These are phyloP conservation scores for Drosophila ustulata DNA, from an alignment of 2,888 invertebrate genomes.

Conservation along the genomic window DNA sequence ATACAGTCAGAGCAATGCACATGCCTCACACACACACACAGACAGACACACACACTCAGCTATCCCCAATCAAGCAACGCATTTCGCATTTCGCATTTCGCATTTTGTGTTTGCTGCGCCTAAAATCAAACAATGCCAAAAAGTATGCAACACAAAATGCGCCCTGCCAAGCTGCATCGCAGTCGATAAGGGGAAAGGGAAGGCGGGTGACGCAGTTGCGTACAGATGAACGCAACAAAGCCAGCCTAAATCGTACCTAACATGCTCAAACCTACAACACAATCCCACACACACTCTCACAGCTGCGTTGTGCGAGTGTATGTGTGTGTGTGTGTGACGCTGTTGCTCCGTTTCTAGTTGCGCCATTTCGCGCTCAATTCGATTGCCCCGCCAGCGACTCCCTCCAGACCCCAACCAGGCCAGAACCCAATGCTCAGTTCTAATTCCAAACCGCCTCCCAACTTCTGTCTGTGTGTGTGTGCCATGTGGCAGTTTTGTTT, in stretches of 20 bases:
- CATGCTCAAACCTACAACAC: slow-evolving; percentile 22
- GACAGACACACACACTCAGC: slow-evolving; percentile 22
- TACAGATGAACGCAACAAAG: slow-evolving; percentile 30
- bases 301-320: slow-evolving; percentile 1
- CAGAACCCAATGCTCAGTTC: slow-evolving; percentile 9
- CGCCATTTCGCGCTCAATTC: slow-evolving; percentile 59
- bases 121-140: slow-evolving; percentile 76
- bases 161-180: slow-evolving; percentile 15
- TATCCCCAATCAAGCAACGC: slow-evolving; percentile 69
- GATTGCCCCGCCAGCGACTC: slow-evolving; percentile 54
- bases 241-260: slow-evolving; percentile 63
- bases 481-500: slow-evolving; percentile 74
- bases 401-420: background rate
- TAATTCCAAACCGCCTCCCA: slow-evolving; percentile 1
- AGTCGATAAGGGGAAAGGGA: slow-evolving; percentile 2
- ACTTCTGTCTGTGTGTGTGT: slow-evolving; percentile 24
- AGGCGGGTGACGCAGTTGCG: slow-evolving; percentile 36
- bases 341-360: slow-evolving; percentile 62
- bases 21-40: slow-evolving; percentile 44
- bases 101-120: slow-evolving; percentile 75
- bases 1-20: slow-evolving; percentile 53
- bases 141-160: slow-evolving; percentile 65
- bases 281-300: slow-evolving; percentile 14
- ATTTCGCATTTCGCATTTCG: slow-evolving; percentile 72
- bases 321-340: slow-evolving; percentile 21